A percentile compares a stretch with the other conserved stretches of the same genome.
Conservation (phyloP, 2,113 vertebrate genomes). For the Symphodus melops region DNA sequence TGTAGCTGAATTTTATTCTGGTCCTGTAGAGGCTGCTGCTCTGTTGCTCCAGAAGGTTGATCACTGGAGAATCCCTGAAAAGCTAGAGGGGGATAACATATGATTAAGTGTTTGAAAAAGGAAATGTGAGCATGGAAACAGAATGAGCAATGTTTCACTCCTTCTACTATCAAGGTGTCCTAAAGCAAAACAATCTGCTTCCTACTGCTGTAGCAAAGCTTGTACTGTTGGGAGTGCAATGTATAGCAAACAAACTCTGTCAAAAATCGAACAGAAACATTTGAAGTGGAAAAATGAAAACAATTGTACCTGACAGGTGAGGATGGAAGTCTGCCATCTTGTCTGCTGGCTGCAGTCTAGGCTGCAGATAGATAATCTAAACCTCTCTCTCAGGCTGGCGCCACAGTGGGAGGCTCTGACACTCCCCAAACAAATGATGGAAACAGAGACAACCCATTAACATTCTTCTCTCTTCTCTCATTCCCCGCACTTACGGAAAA, state of each 20-base stretch:
- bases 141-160: conserved; percentile 45
- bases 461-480: conserved; percentile 11
- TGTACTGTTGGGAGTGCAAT: not conserved
- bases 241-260: not conserved
- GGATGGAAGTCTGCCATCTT: conserved; percentile 3
- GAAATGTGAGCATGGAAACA: conserved; percentile 11
- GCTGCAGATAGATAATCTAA: conserved; percentile 11
- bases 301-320: conserved; percentile 6
- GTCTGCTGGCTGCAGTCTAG: conserved; percentile 8
- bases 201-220: conserved; percentile 19
- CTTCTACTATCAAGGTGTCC: conserved; percentile 59
- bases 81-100: conserved; percentile 39
- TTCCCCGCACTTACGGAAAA: conserved; percentile 50
- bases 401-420: conserved; percentile 25
- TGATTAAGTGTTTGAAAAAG: conserved; percentile 56
- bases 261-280: conserved; percentile 7
- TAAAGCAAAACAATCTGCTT: conserved; percentile 55
- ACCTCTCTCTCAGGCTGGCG: conserved; percentile 26
- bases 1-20: conserved; percentile 17
- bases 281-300: conserved; percentile 14
- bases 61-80: conserved; percentile 12
- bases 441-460: conserved; percentile 51
- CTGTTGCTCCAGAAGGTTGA: not conserved
- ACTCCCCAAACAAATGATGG: conserved; percentile 44
- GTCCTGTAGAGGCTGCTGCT: not conserved